Conservation (phyloP, 2,888 invertebrate species). For the Apantesis nais region DNA sequence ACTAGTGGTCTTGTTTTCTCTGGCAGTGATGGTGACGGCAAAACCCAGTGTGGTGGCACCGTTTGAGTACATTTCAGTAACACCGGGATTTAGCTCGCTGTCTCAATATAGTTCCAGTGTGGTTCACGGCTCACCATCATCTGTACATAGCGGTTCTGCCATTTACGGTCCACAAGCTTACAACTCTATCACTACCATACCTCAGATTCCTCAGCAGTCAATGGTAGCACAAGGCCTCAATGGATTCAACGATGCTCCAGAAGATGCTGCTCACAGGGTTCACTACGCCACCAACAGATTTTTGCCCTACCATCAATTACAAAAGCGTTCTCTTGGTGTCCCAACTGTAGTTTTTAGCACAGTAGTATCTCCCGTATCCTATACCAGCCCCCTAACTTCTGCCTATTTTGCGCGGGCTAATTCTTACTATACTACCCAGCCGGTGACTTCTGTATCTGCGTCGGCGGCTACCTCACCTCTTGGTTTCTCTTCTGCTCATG, state of each 20-base stretch:
- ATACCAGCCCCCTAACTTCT: background rate
- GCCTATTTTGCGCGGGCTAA: background rate
- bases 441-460: background rate
- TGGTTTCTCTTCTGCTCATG: background rate
- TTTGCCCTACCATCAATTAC: background rate
- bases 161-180: background rate
- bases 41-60: constrained; percentile 69
- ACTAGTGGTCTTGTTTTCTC: constrained; percentile 87
- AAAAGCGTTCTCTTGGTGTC: background rate
- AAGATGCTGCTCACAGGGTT: background rate
- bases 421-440: background rate
- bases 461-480: background rate
- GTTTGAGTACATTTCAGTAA: constrained; percentile 58
- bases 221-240: background rate
- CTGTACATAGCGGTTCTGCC: background rate
- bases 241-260: background rate
- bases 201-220: background rate
- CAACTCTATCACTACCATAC: background rate
- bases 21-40: constrained; percentile 86
- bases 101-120: constrained; percentile 14
- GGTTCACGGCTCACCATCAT: constrained; percentile 48
- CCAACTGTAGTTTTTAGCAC: background rate
- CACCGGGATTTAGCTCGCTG: constrained; percentile 37
- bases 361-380: background rate
- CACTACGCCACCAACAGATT: background rate